Evolutionary conservation across 2,888 invertebrate species (phyloP).

Genomic region (Leptarthrus brevirostris): DNA sequence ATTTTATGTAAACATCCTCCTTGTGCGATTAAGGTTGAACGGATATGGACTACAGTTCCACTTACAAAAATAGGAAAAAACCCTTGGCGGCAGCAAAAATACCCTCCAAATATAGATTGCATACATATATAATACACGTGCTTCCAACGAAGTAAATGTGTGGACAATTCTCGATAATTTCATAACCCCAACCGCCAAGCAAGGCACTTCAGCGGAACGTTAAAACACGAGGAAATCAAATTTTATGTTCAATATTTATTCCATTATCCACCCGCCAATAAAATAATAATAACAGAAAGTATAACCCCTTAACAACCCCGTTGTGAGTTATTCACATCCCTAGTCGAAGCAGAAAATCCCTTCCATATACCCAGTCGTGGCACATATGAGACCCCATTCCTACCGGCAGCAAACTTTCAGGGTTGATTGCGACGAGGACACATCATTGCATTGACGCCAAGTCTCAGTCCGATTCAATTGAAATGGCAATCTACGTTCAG

Average conservation of each 20-base stretch:
- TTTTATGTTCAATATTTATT: conserved; percentile 50
- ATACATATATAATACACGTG: conserved; percentile 13
- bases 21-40: background rate
- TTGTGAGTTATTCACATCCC: background rate
- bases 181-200: background rate
- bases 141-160: background rate
- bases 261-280: conserved; percentile 49
- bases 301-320: conserved; percentile 42
- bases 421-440: conserved; percentile 40
- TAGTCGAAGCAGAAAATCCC: background rate
- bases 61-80: conserved; percentile 8
- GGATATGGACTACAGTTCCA: background rate
- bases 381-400: conserved; percentile 3
- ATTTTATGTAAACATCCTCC: background rate
- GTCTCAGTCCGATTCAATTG: background rate
- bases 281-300: conserved; percentile 48
- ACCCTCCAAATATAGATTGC: no score
- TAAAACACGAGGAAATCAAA: conserved; percentile 42
- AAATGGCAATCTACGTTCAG: conserved; percentile 4
- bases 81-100: background rate
- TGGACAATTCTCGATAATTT: conserved; percentile 25
- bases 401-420: conserved; percentile 2
- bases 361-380: background rate
- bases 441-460: conserved; percentile 28
- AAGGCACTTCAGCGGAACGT: background rate